Evolutionary conservation across 2,113 vertebrate genomes (phyloP), one percentile per base, ranked within the genome.

Genomic region (Sinosuthora webbiana): DNA sequence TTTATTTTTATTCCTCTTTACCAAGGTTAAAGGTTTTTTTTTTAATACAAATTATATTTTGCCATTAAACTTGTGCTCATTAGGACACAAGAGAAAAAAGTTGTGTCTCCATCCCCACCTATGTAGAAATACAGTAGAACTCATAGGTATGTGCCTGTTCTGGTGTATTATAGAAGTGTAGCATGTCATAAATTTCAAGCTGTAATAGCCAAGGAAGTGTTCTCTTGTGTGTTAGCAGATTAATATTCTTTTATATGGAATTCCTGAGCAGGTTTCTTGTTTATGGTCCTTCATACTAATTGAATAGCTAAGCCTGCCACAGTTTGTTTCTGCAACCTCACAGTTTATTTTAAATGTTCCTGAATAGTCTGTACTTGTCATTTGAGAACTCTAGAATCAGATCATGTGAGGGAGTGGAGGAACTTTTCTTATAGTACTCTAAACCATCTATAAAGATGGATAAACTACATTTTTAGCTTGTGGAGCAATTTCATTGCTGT

Each of bases 301-400:
- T 69, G 37, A 62, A 31, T 10, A 79, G 47, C 24, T 23, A 53
- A 35, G 37, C 57, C 6, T 89, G 74, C 30, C 18, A 45, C 42
- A 30, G 3, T 53, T 52, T n/a, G 17, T 68, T 49, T 68, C 18
- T 85, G 78, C 20, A 79, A 35, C 39, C 27, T 68, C 22, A 18
- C 11, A 13, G 7, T 45, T 39, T 75, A 13, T 30, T 75, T 79
- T 28, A 35, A 67, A 37, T n/a, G 10, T 86, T 90, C 52, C 22
- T 56, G 10, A 18, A 22, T 50, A 44, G 28, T 44, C 33, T 50
- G 6, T 57, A 11, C 13, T 47, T 0, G 0, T 35, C 77, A 37
- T 47, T 44, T 79, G 78, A 76, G 19, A 89, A 14, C 13, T 53
- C 12, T n/a, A 45, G 20, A 53, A 56, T 33, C 0, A 1, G 24